A percentile compares a stretch with the other conserved stretches of the same genome.
Conservation (phyloP, 2,113 vertebrate species). For the sheep (Ovis aries) region DNA sequence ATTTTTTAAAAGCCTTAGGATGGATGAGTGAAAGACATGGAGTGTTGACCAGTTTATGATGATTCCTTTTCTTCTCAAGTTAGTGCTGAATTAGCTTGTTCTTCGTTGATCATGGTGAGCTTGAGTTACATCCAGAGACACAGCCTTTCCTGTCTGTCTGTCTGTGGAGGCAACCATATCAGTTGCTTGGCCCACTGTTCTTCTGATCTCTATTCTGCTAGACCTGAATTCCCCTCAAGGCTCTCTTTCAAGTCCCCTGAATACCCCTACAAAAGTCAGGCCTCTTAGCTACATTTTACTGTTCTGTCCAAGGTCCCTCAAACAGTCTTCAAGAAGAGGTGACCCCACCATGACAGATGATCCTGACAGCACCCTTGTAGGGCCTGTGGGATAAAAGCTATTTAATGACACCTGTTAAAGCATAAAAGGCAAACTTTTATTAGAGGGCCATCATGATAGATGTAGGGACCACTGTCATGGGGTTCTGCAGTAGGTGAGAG, state of each 20-base stretch:
- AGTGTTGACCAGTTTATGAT: not conserved
- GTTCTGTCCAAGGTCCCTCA: not conserved
- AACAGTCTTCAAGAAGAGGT: not conserved
- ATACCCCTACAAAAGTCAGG: not conserved
- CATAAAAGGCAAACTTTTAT: not conserved
- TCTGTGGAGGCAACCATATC: not conserved
- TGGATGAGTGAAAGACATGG: not conserved
- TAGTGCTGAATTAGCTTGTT: not conserved
- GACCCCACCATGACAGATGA: not conserved
- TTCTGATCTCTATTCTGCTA: not conserved
- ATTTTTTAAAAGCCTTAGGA: not conserved
- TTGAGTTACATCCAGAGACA: not conserved
- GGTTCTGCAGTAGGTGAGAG: not conserved
- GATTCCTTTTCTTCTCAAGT: not conserved
- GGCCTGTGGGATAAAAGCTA: not conserved
- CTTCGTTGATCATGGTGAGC: not conserved
- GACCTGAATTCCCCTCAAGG: not conserved
- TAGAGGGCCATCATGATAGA: no score
- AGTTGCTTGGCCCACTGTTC: not conserved
- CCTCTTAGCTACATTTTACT: not conserved
- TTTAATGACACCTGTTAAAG: not conserved
- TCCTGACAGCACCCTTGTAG: not conserved
- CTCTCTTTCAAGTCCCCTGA: not conserved
- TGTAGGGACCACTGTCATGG: not conserved
- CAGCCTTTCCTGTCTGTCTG: not conserved